These are phyloP conservation scores for Acanthococcus lagerstroemiae DNA, from an alignment of 2,888 invertebrate genomes.

Conservation along the genomic window DNA sequence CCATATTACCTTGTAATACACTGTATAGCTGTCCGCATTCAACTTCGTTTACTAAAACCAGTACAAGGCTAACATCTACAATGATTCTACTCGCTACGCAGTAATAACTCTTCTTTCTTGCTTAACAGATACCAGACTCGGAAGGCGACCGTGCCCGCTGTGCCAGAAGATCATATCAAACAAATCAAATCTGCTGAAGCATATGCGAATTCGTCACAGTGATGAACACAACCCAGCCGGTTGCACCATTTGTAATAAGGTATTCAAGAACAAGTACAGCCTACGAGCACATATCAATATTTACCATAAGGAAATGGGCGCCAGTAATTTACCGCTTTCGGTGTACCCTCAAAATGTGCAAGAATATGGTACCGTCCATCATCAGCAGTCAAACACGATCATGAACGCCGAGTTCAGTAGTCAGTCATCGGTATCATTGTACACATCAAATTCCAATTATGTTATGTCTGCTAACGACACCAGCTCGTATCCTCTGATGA, in stretches of 20 bases:
- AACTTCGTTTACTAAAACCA: no score
- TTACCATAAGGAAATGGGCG: slow-evolving; percentile 38
- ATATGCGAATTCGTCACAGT: slow-evolving; percentile 41
- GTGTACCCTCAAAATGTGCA: not conserved
- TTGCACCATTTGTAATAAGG: slow-evolving; percentile 39
- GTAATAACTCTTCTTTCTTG: not conserved
- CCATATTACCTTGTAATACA: no score
- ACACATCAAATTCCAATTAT: not conserved
- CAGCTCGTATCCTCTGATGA: not conserved
- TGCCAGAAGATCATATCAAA: slow-evolving; percentile 41
- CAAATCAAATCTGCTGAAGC: slow-evolving; percentile 41
- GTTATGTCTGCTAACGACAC: not conserved
- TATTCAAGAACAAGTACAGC: slow-evolving; percentile 41
- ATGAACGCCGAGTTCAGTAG: not conserved
- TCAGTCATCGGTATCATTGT: not conserved
- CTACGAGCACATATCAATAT: slow-evolving; percentile 40
- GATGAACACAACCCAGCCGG: slow-evolving; percentile 39
- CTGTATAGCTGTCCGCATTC: no score
- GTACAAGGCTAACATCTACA: no score
- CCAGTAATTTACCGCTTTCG: not conserved
- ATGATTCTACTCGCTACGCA: no score
- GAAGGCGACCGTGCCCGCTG: slow-evolving; percentile 40
- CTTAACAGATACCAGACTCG: slow-evolving; percentile 35
- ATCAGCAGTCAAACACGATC: not conserved
- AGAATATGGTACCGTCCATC: not conserved